These are phyloP conservation scores for Petrolisthes cinctipes DNA, from an alignment of 2,888 invertebrate species.

Conservation along the genomic window DNA sequence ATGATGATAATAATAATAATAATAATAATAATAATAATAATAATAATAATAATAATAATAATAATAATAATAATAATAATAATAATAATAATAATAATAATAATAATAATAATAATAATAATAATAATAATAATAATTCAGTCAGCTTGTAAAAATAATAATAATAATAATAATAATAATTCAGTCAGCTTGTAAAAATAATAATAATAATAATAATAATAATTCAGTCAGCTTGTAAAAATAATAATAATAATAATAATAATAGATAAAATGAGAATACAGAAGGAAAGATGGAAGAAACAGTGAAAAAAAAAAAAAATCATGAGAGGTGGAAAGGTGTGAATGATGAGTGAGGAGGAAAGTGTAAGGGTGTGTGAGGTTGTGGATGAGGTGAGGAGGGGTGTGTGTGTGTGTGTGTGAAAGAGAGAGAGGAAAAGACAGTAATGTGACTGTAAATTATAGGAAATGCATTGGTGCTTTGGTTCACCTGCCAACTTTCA, in stretches of 20 bases:
- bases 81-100: not conserved
- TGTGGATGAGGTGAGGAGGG: not conserved
- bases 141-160: not conserved
- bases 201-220: no score
- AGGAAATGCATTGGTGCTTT: no score
- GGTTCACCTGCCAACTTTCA: no score
- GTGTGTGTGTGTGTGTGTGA: not conserved
- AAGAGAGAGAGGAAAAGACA: slow-evolving; percentile 7
- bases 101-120: not conserved
- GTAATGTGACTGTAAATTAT: not conserved
- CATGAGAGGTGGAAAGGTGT: not conserved
- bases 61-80: no score
- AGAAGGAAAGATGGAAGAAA: not conserved
- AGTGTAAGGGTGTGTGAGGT: not conserved
- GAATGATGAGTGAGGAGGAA: not conserved
- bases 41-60: no score
- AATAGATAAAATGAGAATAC: not conserved
- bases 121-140: not conserved
- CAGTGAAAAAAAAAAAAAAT: not conserved
- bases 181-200: no score
- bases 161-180: not conserved
- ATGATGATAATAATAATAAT: no score
- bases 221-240: no score
- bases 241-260: not conserved
- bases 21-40: no score